Conservation (phyloP, 2,888 invertebrate genomes). For the Pantelozetes paolii region DNA sequence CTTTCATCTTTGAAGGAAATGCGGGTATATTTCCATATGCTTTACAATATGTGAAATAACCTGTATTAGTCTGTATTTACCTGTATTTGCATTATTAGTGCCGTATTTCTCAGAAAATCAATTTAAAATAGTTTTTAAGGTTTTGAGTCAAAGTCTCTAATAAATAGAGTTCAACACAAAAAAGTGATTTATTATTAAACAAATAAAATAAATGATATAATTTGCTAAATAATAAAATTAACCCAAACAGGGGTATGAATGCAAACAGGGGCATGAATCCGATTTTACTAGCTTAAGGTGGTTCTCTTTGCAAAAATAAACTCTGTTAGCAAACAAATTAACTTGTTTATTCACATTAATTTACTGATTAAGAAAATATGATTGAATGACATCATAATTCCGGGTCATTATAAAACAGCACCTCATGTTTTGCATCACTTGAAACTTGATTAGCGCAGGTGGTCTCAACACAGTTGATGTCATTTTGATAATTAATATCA, state of each 20-base stretch:
- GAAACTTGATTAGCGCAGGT: too few species aligned
- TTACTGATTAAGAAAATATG: too few species aligned
- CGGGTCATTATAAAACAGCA: too few species aligned
- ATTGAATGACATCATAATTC: too few species aligned
- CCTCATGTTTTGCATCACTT: too few species aligned
- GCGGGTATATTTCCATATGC: background rate
- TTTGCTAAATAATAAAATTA: background rate
- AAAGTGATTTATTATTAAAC: conserved; percentile 7
- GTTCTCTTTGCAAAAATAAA: too few species aligned
- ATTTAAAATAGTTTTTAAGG: background rate
- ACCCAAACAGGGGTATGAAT: background rate
- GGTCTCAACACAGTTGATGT: too few species aligned
- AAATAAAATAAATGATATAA: background rate
- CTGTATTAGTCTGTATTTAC: conserved; percentile 15
- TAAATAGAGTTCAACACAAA: background rate
- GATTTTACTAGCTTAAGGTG: too few species aligned
- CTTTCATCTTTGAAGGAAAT: conserved; percentile 17
- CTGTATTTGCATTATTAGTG: background rate
- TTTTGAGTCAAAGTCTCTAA: background rate
- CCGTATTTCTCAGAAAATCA: background rate
- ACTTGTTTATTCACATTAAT: too few species aligned
- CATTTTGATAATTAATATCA: too few species aligned
- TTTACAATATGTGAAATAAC: conserved; percentile 16
- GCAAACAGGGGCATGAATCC: too few species aligned
- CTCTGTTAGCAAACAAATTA: too few species aligned